A percentile compares a stretch with the other conserved stretches of the same genome.
Conservation (phyloP, 2,888 invertebrate genomes). For the Nowickia ferox region DNA sequence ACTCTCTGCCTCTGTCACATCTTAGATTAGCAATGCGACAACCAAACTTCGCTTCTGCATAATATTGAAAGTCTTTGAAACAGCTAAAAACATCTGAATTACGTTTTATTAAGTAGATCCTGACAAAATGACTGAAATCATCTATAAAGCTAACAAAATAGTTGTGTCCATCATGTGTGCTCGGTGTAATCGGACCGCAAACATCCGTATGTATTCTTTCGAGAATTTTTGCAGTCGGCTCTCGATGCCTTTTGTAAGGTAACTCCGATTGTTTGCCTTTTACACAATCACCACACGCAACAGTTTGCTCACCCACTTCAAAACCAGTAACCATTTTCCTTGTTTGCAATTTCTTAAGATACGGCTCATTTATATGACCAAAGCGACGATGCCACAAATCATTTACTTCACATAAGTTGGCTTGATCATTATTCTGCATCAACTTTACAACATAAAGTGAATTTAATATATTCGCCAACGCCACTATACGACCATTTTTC, state of each 20-base stretch:
- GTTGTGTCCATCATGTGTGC: no score
- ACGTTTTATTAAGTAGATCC: no score
- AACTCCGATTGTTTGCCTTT: no score
- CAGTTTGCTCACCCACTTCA: not conserved
- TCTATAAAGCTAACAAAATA: no score
- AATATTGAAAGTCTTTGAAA: constrained; percentile 51
- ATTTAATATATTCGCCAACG: not conserved
- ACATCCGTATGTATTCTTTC: no score
- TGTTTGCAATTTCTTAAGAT: not conserved
- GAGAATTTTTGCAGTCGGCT: no score
- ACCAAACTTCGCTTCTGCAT: constrained; percentile 6
- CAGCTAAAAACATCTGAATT: constrained; percentile 58
- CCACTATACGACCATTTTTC: constrained; percentile 3
- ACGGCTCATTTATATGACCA: not conserved
- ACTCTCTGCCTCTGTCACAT: not conserved
- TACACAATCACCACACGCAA: not conserved
- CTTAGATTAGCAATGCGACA: constrained; percentile 5
- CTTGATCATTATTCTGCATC: not conserved
- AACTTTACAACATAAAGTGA: not conserved
- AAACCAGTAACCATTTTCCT: constrained; percentile 9
- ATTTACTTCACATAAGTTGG: not conserved
- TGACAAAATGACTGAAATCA: no score
- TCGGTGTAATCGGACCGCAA: no score
- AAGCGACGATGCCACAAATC: constrained; percentile 5
- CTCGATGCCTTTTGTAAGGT: no score